Percentiles rank a stretch among this genome's conserved stretches.
These are phyloP conservation scores for Leptopilina myrica DNA, from an alignment of 2,888 invertebrate genomes.

Conservation along the genomic window DNA sequence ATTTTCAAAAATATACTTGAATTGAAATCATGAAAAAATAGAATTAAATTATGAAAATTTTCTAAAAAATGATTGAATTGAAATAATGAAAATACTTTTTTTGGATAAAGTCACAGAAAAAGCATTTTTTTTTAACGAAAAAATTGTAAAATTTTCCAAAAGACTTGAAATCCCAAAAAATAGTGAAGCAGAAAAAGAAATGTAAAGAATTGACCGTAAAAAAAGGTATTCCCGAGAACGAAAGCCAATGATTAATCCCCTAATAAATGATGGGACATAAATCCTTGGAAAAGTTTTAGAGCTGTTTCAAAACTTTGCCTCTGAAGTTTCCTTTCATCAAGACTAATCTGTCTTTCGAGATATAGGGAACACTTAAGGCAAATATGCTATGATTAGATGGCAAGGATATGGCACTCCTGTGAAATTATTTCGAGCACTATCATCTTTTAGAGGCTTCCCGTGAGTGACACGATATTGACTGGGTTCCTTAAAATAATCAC, in stretches of 20 bases:
- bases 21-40: too few relatives aligned
- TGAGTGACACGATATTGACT: not conserved
- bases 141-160: too few relatives aligned
- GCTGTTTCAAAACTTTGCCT: not conserved
- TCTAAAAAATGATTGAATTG: too few relatives aligned
- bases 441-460: not conserved
- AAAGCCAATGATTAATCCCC: not conserved
- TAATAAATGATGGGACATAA: not conserved
- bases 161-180: too few relatives aligned
- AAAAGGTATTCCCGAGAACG: not conserved
- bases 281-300: not conserved
- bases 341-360: constrained; percentile 8
- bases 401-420: not conserved
- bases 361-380: constrained; percentile 23
- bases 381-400: constrained; percentile 28
- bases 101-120: too few relatives aligned
- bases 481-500: constrained; percentile 34
- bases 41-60: too few relatives aligned
- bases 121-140: too few relatives aligned
- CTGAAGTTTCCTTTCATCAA: constrained; percentile 1
- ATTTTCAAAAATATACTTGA: too few relatives aligned
- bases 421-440: constrained; percentile 17
- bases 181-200: too few relatives aligned
- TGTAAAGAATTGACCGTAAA: not conserved
- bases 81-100: too few relatives aligned